A percentile compares a stretch with the other conserved stretches of the same genome.
These are phyloP conservation scores for Oreochromis spilurus DNA, from an alignment of 2,113 vertebrate species.

Conservation along the genomic window DNA sequence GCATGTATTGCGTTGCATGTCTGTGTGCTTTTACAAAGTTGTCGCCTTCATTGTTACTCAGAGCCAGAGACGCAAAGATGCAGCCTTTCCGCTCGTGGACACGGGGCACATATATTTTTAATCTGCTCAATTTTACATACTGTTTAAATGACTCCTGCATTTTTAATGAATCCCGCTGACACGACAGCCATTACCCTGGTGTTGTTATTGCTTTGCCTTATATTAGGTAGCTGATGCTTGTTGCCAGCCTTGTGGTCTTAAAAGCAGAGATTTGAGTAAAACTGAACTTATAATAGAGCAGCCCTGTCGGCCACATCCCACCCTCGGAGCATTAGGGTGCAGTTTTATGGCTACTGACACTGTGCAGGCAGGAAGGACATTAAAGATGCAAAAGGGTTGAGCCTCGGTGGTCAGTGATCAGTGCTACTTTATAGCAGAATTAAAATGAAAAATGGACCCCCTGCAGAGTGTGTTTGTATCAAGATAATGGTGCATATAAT, in stretches of 20 bases:
- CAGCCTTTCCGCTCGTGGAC: not conserved
- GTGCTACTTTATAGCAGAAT: slow-evolving; percentile 44
- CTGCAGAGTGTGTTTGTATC: slow-evolving; percentile 24
- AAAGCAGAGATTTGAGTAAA: slow-evolving; percentile 24
- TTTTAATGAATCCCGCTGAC: slow-evolving; percentile 60
- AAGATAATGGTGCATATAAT: slow-evolving; percentile 38
- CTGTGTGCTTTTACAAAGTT: not conserved
- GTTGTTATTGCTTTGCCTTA: not conserved
- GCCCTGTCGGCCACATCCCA: not conserved
- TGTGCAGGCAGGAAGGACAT: slow-evolving; percentile 37
- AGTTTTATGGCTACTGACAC: slow-evolving; percentile 51
- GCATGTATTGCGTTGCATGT: not conserved
- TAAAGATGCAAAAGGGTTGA: slow-evolving; percentile 64
- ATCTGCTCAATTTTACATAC: slow-evolving; percentile 67
- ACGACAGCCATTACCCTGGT: slow-evolving; percentile 19
- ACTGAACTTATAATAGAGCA: slow-evolving; percentile 11
- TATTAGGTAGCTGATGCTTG: not conserved
- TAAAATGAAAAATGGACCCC: slow-evolving; percentile 57
- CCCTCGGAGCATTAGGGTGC: slow-evolving; percentile 14
- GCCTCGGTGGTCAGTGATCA: slow-evolving; percentile 53
- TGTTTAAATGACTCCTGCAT: slow-evolving; percentile 64
- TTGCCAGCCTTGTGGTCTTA: not conserved
- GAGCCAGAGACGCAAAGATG: not conserved
- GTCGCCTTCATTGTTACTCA: slow-evolving; percentile 8
- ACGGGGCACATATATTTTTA: slow-evolving; percentile 62